phyloP scores from a whole-genome alignment of 2,888 invertebrate species.

The Clepsis dumicolana region DNA sequence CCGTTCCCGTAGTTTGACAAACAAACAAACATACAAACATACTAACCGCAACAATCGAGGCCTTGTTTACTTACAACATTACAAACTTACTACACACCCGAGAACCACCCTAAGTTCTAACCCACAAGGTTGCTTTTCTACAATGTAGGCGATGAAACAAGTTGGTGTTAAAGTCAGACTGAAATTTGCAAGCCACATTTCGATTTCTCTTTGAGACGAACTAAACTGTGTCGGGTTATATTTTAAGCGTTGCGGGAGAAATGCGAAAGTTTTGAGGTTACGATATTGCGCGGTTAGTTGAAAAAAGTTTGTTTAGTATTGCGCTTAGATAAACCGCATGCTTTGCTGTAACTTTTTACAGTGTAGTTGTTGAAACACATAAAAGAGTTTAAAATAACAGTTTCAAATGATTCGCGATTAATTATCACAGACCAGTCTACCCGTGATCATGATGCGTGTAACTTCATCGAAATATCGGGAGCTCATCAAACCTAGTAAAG shows the following conservation, averaged over 20 bases:
- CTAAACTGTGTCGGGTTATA: constrained; percentile 34
- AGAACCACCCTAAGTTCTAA: neutral
- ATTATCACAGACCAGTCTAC: too few relatives aligned
- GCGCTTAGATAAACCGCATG: neutral
- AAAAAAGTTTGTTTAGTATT: neutral
- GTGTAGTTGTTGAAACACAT: too few relatives aligned
- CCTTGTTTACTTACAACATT: constrained; percentile 38
- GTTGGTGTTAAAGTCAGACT: constrained; percentile 23
- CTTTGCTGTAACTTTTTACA: too few relatives aligned
- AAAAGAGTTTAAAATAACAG: too few relatives aligned
- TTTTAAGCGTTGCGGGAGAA: constrained; percentile 8
- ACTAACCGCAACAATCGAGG: constrained; percentile 36
- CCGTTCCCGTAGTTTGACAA: constrained; percentile 37
- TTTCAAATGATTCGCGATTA: too few relatives aligned
- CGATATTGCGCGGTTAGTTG: neutral
- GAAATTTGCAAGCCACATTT: constrained; percentile 40
- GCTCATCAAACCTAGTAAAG: too few relatives aligned
- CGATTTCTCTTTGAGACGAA: constrained; percentile 40
- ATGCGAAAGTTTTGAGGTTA: constrained; percentile 4
- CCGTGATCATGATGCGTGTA: too few relatives aligned
- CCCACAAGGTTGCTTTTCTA: constrained; percentile 3
- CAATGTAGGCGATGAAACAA: neutral
- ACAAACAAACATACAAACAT: constrained; percentile 39
- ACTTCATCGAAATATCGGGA: too few relatives aligned
- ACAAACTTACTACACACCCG: constrained; percentile 6